Percentiles rank a stretch among this genome's conserved stretches.
Evolutionary conservation across 37 sponge, comb jelly and placozoan species (phyloP).

Genomic region (Bolinopsis microptera): DNA sequence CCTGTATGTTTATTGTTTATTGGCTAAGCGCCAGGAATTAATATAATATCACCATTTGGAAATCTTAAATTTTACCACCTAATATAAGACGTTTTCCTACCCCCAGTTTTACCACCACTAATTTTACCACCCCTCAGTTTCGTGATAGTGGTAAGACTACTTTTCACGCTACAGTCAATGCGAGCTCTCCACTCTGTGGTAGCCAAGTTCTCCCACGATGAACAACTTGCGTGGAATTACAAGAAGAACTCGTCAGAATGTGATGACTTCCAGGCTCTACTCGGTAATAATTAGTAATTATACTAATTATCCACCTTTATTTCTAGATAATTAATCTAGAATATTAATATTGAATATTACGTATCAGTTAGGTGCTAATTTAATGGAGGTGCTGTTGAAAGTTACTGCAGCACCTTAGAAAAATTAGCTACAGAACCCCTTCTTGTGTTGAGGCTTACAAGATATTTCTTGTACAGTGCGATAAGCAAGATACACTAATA

Average conservation of each 20-base stretch:
- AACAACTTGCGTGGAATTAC: background rate
- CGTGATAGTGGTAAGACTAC: constrained; percentile 6
- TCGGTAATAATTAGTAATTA: background rate
- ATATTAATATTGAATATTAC: too few species aligned
- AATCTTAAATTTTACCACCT: too few species aligned
- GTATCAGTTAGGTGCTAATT: too few species aligned
- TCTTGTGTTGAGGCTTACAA: background rate
- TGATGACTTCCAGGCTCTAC: constrained; percentile 49
- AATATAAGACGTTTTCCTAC: too few species aligned
- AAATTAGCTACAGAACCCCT: background rate
- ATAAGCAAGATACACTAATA: background rate
- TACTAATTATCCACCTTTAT: too few species aligned
- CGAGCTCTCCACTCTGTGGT: constrained; percentile 26
- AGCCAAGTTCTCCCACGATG: constrained; percentile 40
- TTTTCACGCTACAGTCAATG: constrained; percentile 19
- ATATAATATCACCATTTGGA: too few species aligned
- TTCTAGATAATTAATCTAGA: too few species aligned
- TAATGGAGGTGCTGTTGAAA: background rate
- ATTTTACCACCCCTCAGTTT: too few species aligned
- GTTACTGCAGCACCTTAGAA: background rate
- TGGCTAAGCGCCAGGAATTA: too few species aligned
- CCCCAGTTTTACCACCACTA: too few species aligned
- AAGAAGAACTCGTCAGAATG: background rate
- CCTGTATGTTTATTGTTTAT: too few species aligned
- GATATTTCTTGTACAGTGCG: background rate